Conservation (phyloP, 2,888 invertebrate genomes). For the Tortrix viridana region DNA sequence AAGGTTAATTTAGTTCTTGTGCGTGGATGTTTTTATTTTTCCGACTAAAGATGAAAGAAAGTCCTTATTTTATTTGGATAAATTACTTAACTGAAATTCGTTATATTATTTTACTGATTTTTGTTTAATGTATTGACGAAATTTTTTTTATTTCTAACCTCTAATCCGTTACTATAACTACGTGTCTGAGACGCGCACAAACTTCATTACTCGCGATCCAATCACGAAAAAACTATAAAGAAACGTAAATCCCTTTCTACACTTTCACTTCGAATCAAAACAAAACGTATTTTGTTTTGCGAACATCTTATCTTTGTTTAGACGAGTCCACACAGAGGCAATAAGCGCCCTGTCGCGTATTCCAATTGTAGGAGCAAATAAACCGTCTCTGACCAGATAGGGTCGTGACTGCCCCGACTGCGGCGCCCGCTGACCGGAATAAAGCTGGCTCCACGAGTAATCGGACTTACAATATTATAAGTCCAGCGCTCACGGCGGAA, state of each 20-base stretch:
- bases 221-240: constrained; percentile 20
- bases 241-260: constrained; percentile 25
- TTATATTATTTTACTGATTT: too few species aligned
- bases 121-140: too few species aligned
- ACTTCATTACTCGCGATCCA: constrained; percentile 6
- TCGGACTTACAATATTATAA: background rate
- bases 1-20: constrained; percentile 1
- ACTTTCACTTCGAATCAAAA: constrained; percentile 27
- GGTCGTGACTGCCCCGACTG: constrained; percentile 25
- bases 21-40: background rate
- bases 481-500: too few species aligned
- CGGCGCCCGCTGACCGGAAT: background rate
- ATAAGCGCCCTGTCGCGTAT: constrained; percentile 51
- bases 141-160: too few species aligned
- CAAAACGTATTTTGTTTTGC: constrained; percentile 26
- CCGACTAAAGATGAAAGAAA: too few species aligned
- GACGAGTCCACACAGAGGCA: constrained; percentile 21
- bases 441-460: background rate
- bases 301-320: constrained; percentile 26
- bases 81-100: too few species aligned
- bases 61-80: too few species aligned
- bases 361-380: constrained; percentile 66
- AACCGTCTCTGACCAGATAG: constrained; percentile 46
- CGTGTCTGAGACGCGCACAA: background rate
- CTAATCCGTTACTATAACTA: too few species aligned